phyloP scores from a whole-genome alignment of 2,888 invertebrate species.

The Drosophila kuntzei region DNA sequence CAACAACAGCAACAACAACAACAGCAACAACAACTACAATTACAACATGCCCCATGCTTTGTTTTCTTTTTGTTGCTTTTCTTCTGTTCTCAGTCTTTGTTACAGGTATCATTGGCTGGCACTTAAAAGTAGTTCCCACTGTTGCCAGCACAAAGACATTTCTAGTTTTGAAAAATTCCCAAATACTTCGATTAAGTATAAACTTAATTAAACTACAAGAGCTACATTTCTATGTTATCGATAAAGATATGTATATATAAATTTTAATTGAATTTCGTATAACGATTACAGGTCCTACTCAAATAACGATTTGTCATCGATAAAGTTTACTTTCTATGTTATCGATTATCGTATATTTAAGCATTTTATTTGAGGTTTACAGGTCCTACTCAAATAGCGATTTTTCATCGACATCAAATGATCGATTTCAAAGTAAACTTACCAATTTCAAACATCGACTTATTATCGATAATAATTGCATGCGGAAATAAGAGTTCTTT shows the following conservation, averaged over 20 bases:
- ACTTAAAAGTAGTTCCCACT: conserved; percentile 7
- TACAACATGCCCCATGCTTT: conserved; percentile 2
- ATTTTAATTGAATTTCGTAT: neutral
- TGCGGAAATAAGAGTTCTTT: too few relatives aligned
- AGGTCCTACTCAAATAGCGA: too few relatives aligned
- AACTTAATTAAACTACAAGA: neutral
- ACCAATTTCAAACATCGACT: too few relatives aligned
- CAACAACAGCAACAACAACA: conserved; percentile 1
- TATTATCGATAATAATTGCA: too few relatives aligned
- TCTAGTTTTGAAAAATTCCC: conserved; percentile 2
- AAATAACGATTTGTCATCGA: too few relatives aligned
- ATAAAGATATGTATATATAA: conserved; percentile 8
- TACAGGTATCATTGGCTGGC: conserved; percentile 8
- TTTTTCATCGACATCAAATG: too few relatives aligned
- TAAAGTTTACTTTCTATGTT: too few relatives aligned
- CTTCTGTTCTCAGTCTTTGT: conserved; percentile 1
- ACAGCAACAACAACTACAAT: neutral
- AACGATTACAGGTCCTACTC: too few relatives aligned
- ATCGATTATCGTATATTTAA: too few relatives aligned
- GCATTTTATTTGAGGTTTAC: too few relatives aligned
- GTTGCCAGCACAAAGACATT: neutral
- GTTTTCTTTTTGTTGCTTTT: conserved; percentile 1
- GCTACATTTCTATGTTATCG: neutral
- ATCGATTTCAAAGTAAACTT: too few relatives aligned
- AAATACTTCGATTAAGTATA: neutral